Conservation (phyloP, 2,113 vertebrate genomes). For the Neogale vison region DNA sequence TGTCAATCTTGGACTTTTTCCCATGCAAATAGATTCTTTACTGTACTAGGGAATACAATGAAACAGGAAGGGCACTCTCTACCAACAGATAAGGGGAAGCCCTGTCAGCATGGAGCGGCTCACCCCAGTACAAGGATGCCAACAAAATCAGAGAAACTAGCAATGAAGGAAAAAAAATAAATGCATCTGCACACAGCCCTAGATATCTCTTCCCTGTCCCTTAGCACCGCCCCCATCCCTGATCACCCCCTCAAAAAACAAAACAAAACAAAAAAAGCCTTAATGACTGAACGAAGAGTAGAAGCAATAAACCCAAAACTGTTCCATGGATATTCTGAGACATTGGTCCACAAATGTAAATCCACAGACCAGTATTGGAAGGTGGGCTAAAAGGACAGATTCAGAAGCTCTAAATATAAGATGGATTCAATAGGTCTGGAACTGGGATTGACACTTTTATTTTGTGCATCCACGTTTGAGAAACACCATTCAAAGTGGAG, state of each 20-base stretch:
- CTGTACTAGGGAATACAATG: not conserved
- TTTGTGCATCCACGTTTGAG: not conserved
- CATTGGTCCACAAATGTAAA: not conserved
- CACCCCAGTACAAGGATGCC: not conserved
- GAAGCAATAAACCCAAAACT: not conserved
- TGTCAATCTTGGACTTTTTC: not conserved
- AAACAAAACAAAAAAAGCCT: not conserved
- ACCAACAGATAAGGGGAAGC: not conserved
- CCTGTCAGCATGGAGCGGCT: not conserved
- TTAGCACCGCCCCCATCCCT: not conserved
- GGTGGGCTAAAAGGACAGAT: not conserved
- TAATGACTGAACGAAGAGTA: not conserved
- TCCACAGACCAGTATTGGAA: not conserved
- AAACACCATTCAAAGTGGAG: not conserved
- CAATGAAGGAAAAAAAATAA: not conserved
- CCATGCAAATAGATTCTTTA: not conserved
- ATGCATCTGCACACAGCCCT: not conserved
- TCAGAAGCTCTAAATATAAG: not conserved
- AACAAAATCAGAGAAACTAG: not conserved
- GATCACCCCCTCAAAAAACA: too few relatives aligned
- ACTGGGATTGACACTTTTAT: not conserved
- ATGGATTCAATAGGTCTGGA: not conserved
- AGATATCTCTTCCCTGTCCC: not conserved
- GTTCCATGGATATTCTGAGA: not conserved
- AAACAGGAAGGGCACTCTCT: not conserved